phyloP scores from a whole-genome alignment of 1,140 invertebrate species.

The Halictus rubicundus region DNA sequence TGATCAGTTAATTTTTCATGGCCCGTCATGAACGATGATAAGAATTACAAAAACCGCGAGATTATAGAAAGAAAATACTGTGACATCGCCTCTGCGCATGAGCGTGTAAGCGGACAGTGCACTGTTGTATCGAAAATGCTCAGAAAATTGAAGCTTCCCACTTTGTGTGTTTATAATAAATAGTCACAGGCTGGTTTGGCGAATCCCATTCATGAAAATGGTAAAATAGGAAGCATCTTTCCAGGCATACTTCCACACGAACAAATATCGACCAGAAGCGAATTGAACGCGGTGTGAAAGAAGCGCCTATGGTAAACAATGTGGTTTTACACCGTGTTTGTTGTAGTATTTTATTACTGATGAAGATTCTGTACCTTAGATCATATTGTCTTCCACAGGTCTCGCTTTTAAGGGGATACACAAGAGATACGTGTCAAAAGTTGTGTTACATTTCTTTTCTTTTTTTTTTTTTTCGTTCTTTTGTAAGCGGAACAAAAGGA shows the following conservation, averaged over 20 bases:
- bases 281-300: slow-evolving; percentile 62
- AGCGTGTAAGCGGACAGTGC: slow-evolving; percentile 54
- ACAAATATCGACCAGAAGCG: slow-evolving; percentile 49
- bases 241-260: slow-evolving; percentile 38
- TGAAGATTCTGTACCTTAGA: slow-evolving; percentile 75
- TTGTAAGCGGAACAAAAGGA: slow-evolving; percentile 53
- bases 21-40: not conserved
- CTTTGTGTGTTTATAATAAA: not conserved
- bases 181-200: not conserved
- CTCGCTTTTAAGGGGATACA: slow-evolving; percentile 75
- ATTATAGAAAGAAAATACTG: not conserved
- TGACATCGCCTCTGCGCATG: slow-evolving; percentile 39
- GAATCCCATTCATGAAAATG: not conserved
- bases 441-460: slow-evolving; percentile 40
- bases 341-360: slow-evolving; percentile 54
- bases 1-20: too few relatives aligned
- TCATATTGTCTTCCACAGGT: slow-evolving; percentile 77
- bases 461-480: slow-evolving; percentile 7
- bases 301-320: slow-evolving; percentile 56
- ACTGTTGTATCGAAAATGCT: slow-evolving; percentile 41
- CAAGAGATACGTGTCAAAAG: slow-evolving; percentile 70
- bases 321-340: slow-evolving; percentile 46
- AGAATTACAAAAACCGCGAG: not conserved
- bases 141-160: slow-evolving; percentile 46
- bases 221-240: slow-evolving; percentile 46